These are phyloP conservation scores for Mormyrus iriodes DNA, from an alignment of 2,113 vertebrate genomes.

Conservation along the genomic window DNA sequence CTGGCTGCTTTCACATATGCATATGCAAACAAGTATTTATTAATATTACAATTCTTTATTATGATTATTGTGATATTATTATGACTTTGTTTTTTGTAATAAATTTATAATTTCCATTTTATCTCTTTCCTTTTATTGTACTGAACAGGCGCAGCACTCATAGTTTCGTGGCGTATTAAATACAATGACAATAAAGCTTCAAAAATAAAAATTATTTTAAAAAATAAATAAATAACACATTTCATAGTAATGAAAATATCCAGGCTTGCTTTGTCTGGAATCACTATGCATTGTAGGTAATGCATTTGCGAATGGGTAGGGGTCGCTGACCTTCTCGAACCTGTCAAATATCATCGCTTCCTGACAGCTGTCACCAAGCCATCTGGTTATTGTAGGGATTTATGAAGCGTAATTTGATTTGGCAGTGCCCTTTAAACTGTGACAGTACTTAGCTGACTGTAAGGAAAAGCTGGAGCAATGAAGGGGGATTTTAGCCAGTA, in stretches of 20 bases:
- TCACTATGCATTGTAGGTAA: background rate
- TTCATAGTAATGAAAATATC: background rate
- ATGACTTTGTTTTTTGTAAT: background rate
- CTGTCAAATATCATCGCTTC: background rate
- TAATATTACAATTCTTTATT: no score
- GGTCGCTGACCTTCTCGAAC: background rate
- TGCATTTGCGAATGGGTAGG: background rate
- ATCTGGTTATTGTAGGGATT: slow-evolving; percentile 1
- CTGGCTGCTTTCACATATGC: background rate
- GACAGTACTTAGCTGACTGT: background rate
- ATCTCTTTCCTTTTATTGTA: background rate
- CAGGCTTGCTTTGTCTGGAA: background rate
- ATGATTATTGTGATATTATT: no score
- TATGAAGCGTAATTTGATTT: slow-evolving; percentile 1
- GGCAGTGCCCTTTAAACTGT: background rate
- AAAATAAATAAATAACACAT: background rate
- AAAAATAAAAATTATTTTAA: background rate
- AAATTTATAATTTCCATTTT: background rate
- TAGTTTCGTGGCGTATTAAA: no score
- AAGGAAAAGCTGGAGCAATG: background rate
- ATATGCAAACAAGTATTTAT: background rate
- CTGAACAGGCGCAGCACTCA: background rate
- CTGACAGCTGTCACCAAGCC: background rate
- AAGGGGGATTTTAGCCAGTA: background rate
- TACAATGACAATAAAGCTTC: background rate